phyloP scores from a whole-genome alignment of 1,140 invertebrate species.

The Gryllus bimaculatus region DNA sequence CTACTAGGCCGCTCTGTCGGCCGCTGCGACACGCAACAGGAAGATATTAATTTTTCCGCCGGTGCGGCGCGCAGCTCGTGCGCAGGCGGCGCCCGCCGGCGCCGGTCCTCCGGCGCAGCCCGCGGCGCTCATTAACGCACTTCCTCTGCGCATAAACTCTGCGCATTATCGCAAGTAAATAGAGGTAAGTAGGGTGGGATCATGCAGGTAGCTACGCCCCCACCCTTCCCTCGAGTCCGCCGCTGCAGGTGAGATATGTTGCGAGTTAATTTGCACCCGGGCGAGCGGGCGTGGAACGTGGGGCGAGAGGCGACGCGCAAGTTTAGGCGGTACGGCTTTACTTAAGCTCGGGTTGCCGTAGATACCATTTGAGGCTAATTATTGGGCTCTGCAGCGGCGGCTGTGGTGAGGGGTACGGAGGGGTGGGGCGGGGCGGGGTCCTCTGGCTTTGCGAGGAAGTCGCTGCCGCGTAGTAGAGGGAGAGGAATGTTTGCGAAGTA shows the following conservation, averaged over 20 bases:
- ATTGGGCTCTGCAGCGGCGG: not conserved
- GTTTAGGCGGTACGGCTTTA: not conserved
- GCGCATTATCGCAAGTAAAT: slow-evolving; percentile 1
- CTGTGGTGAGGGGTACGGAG: too few relatives aligned
- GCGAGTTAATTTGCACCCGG: not conserved
- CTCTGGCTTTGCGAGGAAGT: too few relatives aligned
- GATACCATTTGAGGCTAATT: not conserved
- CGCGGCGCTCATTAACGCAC: not conserved
- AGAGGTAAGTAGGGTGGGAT: not conserved
- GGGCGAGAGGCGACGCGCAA: not conserved
- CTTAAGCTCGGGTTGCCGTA: not conserved
- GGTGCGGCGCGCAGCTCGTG: too few relatives aligned
- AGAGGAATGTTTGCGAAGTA: too few relatives aligned
- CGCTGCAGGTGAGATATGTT: not conserved
- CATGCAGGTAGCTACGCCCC: not conserved
- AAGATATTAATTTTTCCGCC: too few relatives aligned
- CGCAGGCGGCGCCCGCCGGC: too few relatives aligned
- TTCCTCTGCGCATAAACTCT: not conserved
- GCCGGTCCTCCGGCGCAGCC: too few relatives aligned
- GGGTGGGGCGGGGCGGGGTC: too few relatives aligned
- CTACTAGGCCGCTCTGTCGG: too few relatives aligned
- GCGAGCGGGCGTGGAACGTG: too few relatives aligned
- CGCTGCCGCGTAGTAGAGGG: too few relatives aligned
- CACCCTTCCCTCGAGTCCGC: not conserved
- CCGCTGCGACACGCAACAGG: too few relatives aligned